Evolutionary conservation across 2,797 vertebrate species (phyloP), one percentile per base, ranked within the genome.

Genomic region (Furcifer pardalis): DNA sequence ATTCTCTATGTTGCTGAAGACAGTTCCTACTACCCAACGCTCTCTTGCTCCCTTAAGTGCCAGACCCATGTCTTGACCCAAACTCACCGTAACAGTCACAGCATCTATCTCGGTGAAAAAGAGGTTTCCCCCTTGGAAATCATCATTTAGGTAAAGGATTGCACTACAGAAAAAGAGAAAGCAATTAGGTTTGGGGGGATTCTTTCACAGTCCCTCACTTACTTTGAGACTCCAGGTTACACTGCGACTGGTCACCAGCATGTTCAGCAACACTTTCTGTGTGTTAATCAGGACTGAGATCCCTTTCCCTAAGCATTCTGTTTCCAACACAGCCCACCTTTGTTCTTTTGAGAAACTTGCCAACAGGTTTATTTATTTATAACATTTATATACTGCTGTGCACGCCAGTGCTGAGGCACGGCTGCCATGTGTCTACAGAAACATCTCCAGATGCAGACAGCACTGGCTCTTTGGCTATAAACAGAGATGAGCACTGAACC

Each of bases 71-170:
- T 23, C 8, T 76, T 56, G 44, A 7, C 46, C 72, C 79, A 84
- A 74, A 90, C 97, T 95, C 94, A 99, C 98, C 37, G 97, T 98
- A 79, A 99, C 94, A 19, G 97, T 98, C 89, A 97, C 97, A 77
- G 97, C 96, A 6, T 99, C 97, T 90, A 95, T 96, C 92, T 97
- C 97, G 1, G 98, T 98, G 94, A 99, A 99, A 95, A 99, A 98
- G 87, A 99, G 94, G 79, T 98, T 96, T 15, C 98, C 98, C 0
- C 98, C 98, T 68, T 97, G 96, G 94, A 99, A 99, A 93, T 99
- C 95, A 62, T 98, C 97, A 21, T 99, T 99, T 94, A 99, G 95
- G 95, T 99, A 99, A 87, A 99, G 97, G 91, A 99, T 90, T 42
- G 97, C 98, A 91, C 98, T 99, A 95, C 4, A 15, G 82, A 93